phyloP scores from a whole-genome alignment of 2,113 vertebrate species.

The Meles meles region DNA sequence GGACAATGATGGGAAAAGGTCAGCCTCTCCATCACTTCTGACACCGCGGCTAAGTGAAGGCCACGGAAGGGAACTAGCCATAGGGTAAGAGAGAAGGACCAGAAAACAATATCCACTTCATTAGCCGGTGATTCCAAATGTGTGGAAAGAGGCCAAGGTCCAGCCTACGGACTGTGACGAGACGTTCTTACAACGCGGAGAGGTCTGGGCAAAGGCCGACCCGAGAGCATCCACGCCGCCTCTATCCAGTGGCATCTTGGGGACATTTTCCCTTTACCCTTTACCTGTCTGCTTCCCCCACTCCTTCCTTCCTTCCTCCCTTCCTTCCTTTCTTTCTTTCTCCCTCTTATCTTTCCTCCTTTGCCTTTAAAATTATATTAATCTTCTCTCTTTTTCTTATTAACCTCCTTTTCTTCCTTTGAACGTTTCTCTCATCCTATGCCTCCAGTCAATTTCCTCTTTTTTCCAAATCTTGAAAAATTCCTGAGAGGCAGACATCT shows the following conservation, averaged over 20 bases:
- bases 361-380: neutral
- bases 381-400: neutral
- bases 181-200: constrained; percentile 79
- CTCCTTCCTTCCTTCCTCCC: neutral
- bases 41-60: constrained; percentile 60
- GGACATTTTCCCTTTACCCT: neutral
- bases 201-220: constrained; percentile 84
- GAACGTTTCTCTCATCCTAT: neutral
- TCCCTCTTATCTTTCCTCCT: neutral
- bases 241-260: neutral
- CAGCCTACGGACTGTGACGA: constrained; percentile 90
- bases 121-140: constrained; percentile 78
- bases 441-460: neutral
- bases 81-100: constrained; percentile 80
- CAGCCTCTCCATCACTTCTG: constrained; percentile 59
- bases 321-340: neutral
- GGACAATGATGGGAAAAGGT: constrained; percentile 82
- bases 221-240: neutral
- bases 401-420: neutral
- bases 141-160: constrained; percentile 91
- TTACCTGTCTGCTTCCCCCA: neutral
- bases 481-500: neutral
- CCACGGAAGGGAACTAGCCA: constrained; percentile 64
- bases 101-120: constrained; percentile 83
- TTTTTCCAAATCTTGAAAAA: constrained; percentile 4